Conservation (phyloP, 1,140 invertebrate genomes). For the Triops cancriformis region DNA sequence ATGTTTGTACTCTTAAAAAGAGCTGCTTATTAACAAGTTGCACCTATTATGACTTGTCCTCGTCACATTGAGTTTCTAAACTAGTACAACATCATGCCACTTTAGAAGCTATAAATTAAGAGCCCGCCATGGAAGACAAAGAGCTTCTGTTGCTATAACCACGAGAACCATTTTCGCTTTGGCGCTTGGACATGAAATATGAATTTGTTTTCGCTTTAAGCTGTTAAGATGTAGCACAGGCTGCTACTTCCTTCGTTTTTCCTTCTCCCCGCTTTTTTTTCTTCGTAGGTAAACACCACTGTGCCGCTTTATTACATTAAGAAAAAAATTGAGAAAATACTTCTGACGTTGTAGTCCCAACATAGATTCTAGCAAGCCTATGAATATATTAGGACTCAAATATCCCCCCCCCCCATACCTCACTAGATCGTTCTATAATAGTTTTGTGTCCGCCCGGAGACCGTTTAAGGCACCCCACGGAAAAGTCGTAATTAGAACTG, state of each 20-base stretch:
- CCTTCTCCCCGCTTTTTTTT: neutral
- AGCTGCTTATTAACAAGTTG: neutral
- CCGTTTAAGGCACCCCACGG: neutral
- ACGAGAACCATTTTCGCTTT: neutral
- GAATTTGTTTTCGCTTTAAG: slow-evolving; percentile 2
- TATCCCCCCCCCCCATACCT: neutral
- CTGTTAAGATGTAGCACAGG: neutral
- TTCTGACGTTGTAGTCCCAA: neutral
- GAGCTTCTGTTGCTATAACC: neutral
- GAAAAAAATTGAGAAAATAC: neutral
- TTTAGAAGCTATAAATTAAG: slow-evolving; percentile 7
- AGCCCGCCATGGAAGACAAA: neutral
- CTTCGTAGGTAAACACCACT: neutral
- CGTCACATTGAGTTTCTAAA: neutral
- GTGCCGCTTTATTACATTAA: neutral
- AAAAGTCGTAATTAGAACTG: neutral
- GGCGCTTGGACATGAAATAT: slow-evolving; percentile 5
- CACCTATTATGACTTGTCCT: neutral
- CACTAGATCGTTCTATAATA: neutral
- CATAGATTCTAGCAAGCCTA: neutral
- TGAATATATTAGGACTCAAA: neutral
- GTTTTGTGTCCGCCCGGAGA: neutral
- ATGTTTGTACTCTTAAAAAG: neutral
- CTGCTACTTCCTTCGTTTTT: neutral
- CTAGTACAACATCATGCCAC: neutral